Base-by-base conservation (phyloP, 2,797 vertebrate genomes). In the Dendrocincla tyrannina region DNA sequence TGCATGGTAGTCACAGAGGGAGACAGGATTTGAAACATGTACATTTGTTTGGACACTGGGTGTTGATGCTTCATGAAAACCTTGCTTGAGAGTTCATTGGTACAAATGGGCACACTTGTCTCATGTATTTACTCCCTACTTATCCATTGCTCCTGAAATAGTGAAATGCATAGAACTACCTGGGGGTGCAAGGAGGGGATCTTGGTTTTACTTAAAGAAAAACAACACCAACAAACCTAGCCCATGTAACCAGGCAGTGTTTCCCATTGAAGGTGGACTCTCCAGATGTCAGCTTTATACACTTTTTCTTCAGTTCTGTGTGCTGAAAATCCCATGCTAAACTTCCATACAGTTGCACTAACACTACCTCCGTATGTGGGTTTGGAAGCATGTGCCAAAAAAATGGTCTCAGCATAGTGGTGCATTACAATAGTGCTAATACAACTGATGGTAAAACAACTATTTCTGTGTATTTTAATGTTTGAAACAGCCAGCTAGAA, bases 401-500 rank as follows among this genome's bases (percentile, higher is more conserved):
- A 91, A 72, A 44, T 32, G 64, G 47, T 76, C 60, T 76, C 58
- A 67, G 13, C 1, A 2, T 72, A 63, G 64, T 42, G 52, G 49
- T 83, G 87, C 44, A 30, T 89, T 87, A 33, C 60, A 56, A 7
- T 64, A 81, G 44, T 82, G 44, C 56, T 73, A 22, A 39, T 46
- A 42, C 24, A 95, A 37, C 62, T 82, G 80, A 50, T 52, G 64
- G 56, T 37, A 20, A 24, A 58, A 15, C 20, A 88, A 24, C 64
- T 92, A 23, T 88, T 92, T 84, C 81, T 95, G 52, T 95, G 18
- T 94, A 84, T 80, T 73, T 70, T 91, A 32, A 75, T 79, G 69
- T 85, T 93, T 80, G 50, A 96, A 94, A 69, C 81, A 92, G 60
- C 24, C 47, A 68, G 24, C 80, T 88, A 90, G 58, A 94, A 97